Base-by-base conservation (phyloP, 2,113 vertebrate species). In the Machaerirhynchus nigripectus region DNA sequence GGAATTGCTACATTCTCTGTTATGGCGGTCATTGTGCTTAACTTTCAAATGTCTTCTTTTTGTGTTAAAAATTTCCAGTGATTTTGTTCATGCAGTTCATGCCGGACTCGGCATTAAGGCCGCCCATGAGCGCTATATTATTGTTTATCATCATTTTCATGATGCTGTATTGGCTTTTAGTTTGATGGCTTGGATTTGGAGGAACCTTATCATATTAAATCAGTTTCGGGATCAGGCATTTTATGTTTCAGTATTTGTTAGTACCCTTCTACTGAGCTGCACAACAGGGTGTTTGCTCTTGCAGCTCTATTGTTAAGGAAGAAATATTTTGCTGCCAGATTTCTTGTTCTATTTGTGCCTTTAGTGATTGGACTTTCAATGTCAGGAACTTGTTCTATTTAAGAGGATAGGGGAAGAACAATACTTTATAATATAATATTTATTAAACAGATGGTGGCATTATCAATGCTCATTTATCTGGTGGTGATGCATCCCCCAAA, bases 381-480 rank as follows among this genome's bases (percentile, higher is more conserved):
- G 87, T 96, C 77, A 96, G 91, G 93, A 95, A 91, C 84, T 87
- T 74, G 24, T 83, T 93, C 85, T 79, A 53, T 87, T 88, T 84
- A 74, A 81, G 64, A 87, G 22, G 50, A 59, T 15, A 60, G 56
- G 44, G 33, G 49, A 76, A 88, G 78, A 94, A 96, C 78, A 96
- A 93, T 96, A 65, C 61, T 84, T 87, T 57, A 35, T 46, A 79
- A 69, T 59, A 76, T 9, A 75, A 40, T 64, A 89, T 78, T 95
- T 93, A 84, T 81, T 59, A 86, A 95, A 79, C 81, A 90, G 59
- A 79, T 74, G 27, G 17, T 90, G 42, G 16, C 42, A 42, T 74
- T 77, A 90, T 67, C 82, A 87, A 46, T 55, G 67, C 22, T 83
- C 13, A 2, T 87, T 87, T 93, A 60, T 75, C 53, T 2, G 10